These are phyloP conservation scores for Omphaloscelis lunosa DNA, from an alignment of 2,888 invertebrate species.

Conservation along the genomic window DNA sequence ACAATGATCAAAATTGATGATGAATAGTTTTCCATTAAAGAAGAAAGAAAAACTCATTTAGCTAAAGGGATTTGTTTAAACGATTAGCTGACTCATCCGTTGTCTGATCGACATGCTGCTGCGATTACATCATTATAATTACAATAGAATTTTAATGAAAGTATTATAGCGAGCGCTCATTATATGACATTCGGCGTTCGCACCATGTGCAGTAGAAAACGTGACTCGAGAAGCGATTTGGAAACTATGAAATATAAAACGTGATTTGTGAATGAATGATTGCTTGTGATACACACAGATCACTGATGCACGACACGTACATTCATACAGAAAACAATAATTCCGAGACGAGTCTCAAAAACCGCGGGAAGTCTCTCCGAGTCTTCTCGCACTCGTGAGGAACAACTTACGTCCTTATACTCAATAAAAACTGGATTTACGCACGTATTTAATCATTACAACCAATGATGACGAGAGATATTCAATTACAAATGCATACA, in stretches of 20 bases:
- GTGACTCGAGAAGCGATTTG: slow-evolving; percentile 1
- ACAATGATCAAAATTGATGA: slow-evolving; percentile 6
- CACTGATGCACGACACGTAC: slow-evolving; percentile 6
- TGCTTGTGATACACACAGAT: background rate
- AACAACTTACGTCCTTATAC: slow-evolving; percentile 12
- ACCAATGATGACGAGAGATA: background rate
- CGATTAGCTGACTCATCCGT: slow-evolving; percentile 10
- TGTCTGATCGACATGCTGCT: slow-evolving; percentile 17
- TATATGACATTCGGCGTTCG: slow-evolving; percentile 7
- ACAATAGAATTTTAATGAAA: slow-evolving; percentile 29
- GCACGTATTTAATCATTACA: slow-evolving; percentile 19
- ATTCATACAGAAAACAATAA: slow-evolving; percentile 21
- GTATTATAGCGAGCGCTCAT: slow-evolving; percentile 12
- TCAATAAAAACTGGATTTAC: slow-evolving; percentile 20
- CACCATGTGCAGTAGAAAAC: background rate
- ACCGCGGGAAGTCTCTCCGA: slow-evolving; percentile 28
- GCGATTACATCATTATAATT: slow-evolving; percentile 38
- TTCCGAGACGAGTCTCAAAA: slow-evolving; percentile 41
- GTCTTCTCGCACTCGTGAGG: slow-evolving; percentile 36
- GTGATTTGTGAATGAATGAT: slow-evolving; percentile 18
- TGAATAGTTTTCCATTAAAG: background rate
- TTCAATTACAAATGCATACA: slow-evolving; percentile 10
- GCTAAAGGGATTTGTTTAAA: slow-evolving; percentile 1
- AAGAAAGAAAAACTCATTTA: slow-evolving; percentile 1
- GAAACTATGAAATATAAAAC: slow-evolving; percentile 2